Conservation (phyloP, 2,888 invertebrate species). For the Brachyopa scutellaris region DNA sequence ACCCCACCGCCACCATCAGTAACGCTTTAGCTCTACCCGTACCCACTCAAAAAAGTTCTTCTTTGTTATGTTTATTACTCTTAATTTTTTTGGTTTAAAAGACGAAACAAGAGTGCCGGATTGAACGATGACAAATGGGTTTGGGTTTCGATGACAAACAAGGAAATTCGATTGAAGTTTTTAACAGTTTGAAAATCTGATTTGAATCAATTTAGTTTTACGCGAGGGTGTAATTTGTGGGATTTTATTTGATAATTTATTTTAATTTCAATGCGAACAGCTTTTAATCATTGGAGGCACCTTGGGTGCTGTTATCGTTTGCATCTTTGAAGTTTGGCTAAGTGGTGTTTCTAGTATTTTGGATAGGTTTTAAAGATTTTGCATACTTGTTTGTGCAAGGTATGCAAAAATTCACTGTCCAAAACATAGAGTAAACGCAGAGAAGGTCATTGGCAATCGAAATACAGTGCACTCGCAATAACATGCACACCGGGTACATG, state of each 20-base stretch:
- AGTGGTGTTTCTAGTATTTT: no score
- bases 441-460: no score
- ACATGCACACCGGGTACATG: no score
- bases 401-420: no score
- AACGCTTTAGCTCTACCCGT: no score
- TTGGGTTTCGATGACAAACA: constrained; percentile 15
- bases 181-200: background rate
- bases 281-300: background rate
- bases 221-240: constrained; percentile 8
- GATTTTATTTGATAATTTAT: constrained; percentile 9
- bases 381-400: no score
- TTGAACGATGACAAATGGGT: constrained; percentile 9
- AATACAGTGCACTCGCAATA: no score
- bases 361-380: no score
- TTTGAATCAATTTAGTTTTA: background rate
- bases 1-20: no score
- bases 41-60: background rate
- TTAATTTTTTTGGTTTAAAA: background rate
- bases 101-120: background rate
- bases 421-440: no score
- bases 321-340: no score
- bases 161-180: background rate
- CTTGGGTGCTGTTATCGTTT: background rate
- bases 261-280: constrained; percentile 5
- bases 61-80: constrained; percentile 12